Evolutionary conservation across 2,888 invertebrate species (phyloP), one percentile per base, ranked within the genome.

Genomic region (Dorcus hopei): DNA sequence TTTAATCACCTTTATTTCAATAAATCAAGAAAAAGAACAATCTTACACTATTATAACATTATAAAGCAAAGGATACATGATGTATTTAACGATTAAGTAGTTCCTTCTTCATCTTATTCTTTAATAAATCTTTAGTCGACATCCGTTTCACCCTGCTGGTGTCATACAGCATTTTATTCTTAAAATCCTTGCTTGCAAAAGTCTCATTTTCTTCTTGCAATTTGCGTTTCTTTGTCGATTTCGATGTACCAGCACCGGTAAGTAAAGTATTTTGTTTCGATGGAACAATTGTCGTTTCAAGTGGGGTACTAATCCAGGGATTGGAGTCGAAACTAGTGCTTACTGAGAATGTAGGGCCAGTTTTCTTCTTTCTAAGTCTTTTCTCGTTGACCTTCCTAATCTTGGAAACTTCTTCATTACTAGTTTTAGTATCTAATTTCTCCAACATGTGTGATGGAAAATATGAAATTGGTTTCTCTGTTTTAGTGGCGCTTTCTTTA

Each of bases 131-230:
- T 49, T 67, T 69, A 6, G 70, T 68, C 39, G 69, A 69, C 45
- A 71, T 64, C 40, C 74, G 67, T 40, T 64, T 69, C 11, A 71
- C 67, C 19, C 74, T 62, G 2, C 59, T 60, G n/a, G 70, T 49
- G 67, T 71, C 68, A 42, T 71, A 70, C 14, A 75, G 60, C 70
- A 72, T 71, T 58, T 66, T 66, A 62, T 69, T 74, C 66, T 70
- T 75, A 62, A 75, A 76, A 69, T 77, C 76, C 63, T 74, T 76
- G 5, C 70, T 40, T 33, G 45, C 53, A 52, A 61, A 52, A 6
- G 43, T 43, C 11, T 16, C 38, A 47, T 39, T 33, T 38, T 58
- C 58, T 33, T 33, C 26, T 33, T 33, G 26, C 7, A 33, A 33
- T 33, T 33, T 33, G 26, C 26, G 26, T 42, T 47, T 58, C 47